These are phyloP conservation scores for Oeneis ivallda DNA, from an alignment of 2,888 invertebrate genomes.

Conservation along the genomic window DNA sequence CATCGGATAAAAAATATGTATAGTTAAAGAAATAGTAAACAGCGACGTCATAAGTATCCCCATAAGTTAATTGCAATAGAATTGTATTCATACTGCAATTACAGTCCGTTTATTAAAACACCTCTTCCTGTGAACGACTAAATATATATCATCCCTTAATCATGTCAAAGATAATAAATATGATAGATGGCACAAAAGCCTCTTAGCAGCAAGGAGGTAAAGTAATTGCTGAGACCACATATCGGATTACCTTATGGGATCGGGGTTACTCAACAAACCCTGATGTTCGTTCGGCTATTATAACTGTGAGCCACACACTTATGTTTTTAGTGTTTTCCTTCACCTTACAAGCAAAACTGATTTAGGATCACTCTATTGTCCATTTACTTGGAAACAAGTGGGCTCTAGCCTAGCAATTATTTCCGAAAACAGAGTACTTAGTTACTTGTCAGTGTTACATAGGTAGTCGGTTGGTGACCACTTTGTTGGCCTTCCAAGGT, in stretches of 20 bases:
- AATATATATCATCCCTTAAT: too few relatives aligned
- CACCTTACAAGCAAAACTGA: neutral
- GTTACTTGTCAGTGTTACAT: neutral
- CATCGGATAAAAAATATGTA: too few relatives aligned
- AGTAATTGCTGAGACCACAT: slow-evolving; percentile 8
- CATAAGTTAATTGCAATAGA: too few relatives aligned
- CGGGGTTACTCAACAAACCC: neutral
- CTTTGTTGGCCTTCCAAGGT: too few relatives aligned
- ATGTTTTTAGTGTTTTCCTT: neutral
- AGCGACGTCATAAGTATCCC: too few relatives aligned
- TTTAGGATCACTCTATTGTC: too few relatives aligned
- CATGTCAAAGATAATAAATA: neutral
- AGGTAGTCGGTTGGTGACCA: neutral
- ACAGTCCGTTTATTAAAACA: too few relatives aligned
- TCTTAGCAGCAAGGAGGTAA: neutral
- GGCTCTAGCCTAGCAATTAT: too few relatives aligned
- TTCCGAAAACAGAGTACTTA: neutral
- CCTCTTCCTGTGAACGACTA: too few relatives aligned
- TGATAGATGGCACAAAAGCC: neutral
- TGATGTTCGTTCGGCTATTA: neutral
- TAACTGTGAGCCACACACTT: neutral
- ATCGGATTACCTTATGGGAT: slow-evolving; percentile 6
- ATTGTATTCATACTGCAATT: too few relatives aligned
- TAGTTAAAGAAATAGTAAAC: too few relatives aligned
- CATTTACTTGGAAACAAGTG: too few relatives aligned